Percentiles rank a stretch among this genome's conserved stretches.
phyloP scores from a whole-genome alignment of 2,797 vertebrate species.

The Peromyscus eremicus region DNA sequence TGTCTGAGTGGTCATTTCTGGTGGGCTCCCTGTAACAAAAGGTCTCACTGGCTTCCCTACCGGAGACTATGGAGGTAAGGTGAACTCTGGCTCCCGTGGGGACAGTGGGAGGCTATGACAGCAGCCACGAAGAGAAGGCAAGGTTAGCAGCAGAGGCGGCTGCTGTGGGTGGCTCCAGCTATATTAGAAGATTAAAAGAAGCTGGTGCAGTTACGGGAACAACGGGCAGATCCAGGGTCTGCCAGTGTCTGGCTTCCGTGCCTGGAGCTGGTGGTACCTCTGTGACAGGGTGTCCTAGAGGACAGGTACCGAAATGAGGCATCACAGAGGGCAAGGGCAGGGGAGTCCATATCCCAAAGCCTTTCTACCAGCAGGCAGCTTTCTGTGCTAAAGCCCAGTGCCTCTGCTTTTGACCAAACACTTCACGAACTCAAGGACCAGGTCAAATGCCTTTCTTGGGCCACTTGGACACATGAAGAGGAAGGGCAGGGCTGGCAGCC shows the following conservation, averaged over 20 bases:
- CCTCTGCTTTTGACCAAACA: neutral
- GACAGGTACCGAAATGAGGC: too few relatives aligned
- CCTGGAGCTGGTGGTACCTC: neutral
- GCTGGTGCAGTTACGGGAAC: slow-evolving; percentile 11
- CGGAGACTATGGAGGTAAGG: neutral
- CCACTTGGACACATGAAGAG: neutral
- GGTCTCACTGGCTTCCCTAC: neutral
- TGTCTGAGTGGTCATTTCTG: neutral
- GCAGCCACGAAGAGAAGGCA: neutral
- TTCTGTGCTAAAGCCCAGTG: neutral
- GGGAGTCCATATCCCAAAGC: neutral
- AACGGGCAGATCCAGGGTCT: neutral
- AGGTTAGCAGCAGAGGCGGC: neutral
- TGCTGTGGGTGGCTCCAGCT: neutral
- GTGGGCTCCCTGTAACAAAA: neutral
- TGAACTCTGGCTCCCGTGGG: neutral
- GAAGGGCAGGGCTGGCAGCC: fast-evolving
- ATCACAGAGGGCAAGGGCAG: neutral
- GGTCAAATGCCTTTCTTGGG: too few relatives aligned
- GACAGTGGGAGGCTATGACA: neutral
- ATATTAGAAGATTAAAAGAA: slow-evolving; percentile 51
- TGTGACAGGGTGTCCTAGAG: neutral
- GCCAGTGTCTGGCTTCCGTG: neutral
- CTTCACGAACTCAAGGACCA: neutral
- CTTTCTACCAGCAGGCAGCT: neutral